Base-by-base conservation (phyloP, 2,113 vertebrate species). In the Candoia aspera region DNA sequence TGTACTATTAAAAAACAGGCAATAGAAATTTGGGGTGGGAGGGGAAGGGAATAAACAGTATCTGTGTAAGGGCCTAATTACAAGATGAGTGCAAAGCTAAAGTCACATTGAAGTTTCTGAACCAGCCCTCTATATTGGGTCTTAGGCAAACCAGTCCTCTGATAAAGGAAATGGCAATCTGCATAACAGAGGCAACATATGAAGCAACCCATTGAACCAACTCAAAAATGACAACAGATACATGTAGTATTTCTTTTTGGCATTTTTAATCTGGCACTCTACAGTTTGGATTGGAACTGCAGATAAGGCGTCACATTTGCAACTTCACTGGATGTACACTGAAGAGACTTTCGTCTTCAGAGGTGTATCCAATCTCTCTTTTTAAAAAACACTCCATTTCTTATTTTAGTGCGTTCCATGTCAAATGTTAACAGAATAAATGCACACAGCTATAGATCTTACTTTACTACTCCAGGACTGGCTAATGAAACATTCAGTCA, bases 231-330 rank as follows among this genome's bases (percentile, higher is more conserved):
- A 88, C 64, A 93, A 94, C 62, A 95, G 42, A 95, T 95, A 93
- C 42, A 92, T 46, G 46, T 91, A 88, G 42, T 29, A 95, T 94
- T 95, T 90, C 91, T 93, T 96, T 13, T 95, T 95, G 96, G 95
- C 95, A 96, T 96, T 96, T 94, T 93, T 92, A 92, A 92, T 96
- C 93, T 93, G 95, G 90, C 26, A 92, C 87, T 95, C 89, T 23
- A 94, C 92, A 92, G 96, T 92, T 59, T 54, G 90, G 85, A 90
- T 83, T 53, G 92, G 94, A 93, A 83, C 37, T 90, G 84, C 92
- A 64, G 96, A 79, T 88, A 79, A 57, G 0, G 17, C 92, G 33
- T 94, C 93, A 93, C 26, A 53, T 15, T 88, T 88, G 92, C 86
- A 92, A 95, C 58, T 94, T 89, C 89, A 95, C 93, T 92, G 93